These are phyloP conservation scores for Psylliodes chrysocephalus DNA, from an alignment of 2,888 invertebrate genomes.

Conservation along the genomic window DNA sequence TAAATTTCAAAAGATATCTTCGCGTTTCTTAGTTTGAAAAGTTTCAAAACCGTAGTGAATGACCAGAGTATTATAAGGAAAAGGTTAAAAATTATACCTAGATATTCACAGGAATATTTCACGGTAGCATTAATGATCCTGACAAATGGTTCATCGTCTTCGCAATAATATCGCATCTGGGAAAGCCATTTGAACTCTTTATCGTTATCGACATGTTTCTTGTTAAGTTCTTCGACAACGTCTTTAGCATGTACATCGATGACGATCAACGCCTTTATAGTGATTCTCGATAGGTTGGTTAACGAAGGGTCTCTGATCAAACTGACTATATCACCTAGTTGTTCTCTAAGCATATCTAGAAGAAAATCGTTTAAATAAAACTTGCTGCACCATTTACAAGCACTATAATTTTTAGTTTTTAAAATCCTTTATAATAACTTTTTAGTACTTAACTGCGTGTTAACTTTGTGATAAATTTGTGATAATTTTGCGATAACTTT, in stretches of 20 bases:
- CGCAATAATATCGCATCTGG: constrained; percentile 80
- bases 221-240: constrained; percentile 75
- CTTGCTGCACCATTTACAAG: no score
- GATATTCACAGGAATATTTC: constrained; percentile 84
- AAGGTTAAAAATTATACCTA: no score
- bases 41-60: no score
- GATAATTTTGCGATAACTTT: no score
- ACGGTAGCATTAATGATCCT: constrained; percentile 84
- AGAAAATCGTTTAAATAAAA: no score
- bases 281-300: constrained; percentile 77
- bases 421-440: no score
- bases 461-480: no score
- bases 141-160: constrained; percentile 74
- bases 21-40: no score
- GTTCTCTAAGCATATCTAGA: constrained; percentile 60
- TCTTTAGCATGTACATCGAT: constrained; percentile 89
- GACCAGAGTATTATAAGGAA: no score
- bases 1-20: no score
- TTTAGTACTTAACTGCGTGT: no score
- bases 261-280: constrained; percentile 83
- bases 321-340: constrained; percentile 79
- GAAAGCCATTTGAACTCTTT: constrained; percentile 88
- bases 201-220: constrained; percentile 73
- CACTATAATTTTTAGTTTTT: no score
- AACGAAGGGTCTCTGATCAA: constrained; percentile 77